A percentile compares a stretch with the other conserved stretches of the same genome.
These are phyloP conservation scores for Irena cyanogastra DNA, from an alignment of 2,113 vertebrate genomes.

Conservation along the genomic window DNA sequence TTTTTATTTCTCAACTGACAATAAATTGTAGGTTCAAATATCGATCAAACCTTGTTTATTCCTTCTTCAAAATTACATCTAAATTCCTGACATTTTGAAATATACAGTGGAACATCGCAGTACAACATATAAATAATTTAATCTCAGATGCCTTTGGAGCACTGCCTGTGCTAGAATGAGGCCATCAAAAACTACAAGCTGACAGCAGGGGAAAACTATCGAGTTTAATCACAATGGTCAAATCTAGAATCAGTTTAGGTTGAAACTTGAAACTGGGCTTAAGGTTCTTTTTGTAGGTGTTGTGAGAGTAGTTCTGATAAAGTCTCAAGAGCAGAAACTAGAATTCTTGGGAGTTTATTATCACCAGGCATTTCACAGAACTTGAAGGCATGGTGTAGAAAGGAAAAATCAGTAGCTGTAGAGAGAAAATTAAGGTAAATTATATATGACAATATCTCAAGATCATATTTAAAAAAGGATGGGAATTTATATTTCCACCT, in stretches of 20 bases:
- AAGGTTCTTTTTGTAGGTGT: not conserved
- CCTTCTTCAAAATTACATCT: not conserved
- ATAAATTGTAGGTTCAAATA: not conserved
- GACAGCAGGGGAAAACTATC: not conserved
- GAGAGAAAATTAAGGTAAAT: not conserved
- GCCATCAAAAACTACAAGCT: not conserved
- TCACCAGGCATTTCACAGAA: not conserved
- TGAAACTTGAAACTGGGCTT: not conserved
- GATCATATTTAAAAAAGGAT: not conserved
- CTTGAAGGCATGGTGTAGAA: not conserved
- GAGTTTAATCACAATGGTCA: not conserved
- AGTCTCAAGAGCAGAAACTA: not conserved
- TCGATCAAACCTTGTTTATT: not conserved
- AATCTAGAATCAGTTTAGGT: not conserved
- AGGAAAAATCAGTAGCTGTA: not conserved
- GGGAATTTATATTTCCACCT: not conserved
- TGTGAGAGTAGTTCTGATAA: not conserved
- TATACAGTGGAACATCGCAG: not conserved
- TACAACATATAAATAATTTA: not conserved
- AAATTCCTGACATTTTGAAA: not conserved
- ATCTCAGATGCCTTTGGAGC: not conserved
- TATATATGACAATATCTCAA: not conserved
- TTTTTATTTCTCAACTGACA: not conserved
- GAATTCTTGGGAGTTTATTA: not conserved
- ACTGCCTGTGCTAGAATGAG: not conserved